Evolutionary conservation across 2,113 vertebrate genomes (phyloP), one percentile per base, ranked within the genome.

Genomic region (Crocuta crocuta): DNA sequence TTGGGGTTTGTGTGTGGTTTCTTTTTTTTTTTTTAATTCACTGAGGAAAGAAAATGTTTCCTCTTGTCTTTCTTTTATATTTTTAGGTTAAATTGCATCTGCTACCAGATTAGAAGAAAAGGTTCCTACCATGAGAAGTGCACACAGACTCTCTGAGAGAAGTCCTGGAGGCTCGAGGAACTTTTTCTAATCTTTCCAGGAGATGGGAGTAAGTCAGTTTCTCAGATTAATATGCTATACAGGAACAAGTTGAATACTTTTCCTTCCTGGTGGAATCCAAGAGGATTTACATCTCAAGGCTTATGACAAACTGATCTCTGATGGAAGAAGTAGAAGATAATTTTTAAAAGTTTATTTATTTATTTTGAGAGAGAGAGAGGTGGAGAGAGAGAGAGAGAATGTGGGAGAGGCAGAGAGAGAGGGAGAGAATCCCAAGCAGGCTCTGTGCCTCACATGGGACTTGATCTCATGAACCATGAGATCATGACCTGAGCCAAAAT

Each of bases 11-110:
- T 61, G 8, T 61, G 50, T 50, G 50, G 50, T 61, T 58, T 58
- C 7, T 58, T 58, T 55, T 6, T 96, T 8, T 8, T 61, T 78
- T 63, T 45, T 13, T 70, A 71, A 78, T 35, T 93, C 45, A 61
- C 10, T 68, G 31, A 68, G 26, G 23, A 94, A 13, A 74, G 19
- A 87, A 66, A 81, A 82, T 35, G 12, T 84, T 85, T 33, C 58
- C 8, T 7, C 93, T 71, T 89, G 45, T 81, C 55, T 96, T 88
- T 23, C 31, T 86, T 24, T 76, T 63, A 7, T 39, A 58, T 83
- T 94, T 90, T 97, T 82, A 93, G 17, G 28, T 94, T 85, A 80
- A 88, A 76, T 1, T 91, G n/a, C 13, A 61, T 79, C 93, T 91
- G 7, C 35, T 39, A 13, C 50, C 91, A 84, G 24, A 50, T 45